Percentiles rank a stretch among this genome's conserved stretches.
These are phyloP conservation scores for Barnardius zonarius DNA, from an alignment of 2,113 vertebrate species.

Conservation along the genomic window DNA sequence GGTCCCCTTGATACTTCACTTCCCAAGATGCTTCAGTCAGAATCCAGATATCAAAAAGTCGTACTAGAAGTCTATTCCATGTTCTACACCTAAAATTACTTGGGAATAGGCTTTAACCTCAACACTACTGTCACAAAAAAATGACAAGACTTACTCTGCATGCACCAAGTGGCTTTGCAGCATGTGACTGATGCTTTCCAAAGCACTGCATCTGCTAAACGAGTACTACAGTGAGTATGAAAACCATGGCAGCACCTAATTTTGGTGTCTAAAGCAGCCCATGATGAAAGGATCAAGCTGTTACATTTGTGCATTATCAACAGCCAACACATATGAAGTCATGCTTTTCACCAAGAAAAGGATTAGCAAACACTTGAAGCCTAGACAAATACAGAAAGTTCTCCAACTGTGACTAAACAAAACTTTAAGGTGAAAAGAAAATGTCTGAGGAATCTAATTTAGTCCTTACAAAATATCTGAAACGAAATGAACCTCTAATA, in stretches of 20 bases:
- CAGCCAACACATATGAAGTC: constrained; percentile 3
- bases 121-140: background rate
- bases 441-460: background rate
- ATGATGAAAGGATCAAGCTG: constrained; percentile 24
- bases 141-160: background rate
- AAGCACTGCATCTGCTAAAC: background rate
- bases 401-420: constrained; percentile 1
- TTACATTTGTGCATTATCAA: background rate
- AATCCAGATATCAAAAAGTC: background rate
- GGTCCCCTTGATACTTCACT: background rate
- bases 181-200: background rate
- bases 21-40: background rate
- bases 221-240: background rate
- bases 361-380: constrained; percentile 45
- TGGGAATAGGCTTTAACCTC: background rate
- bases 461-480: background rate
- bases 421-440: constrained; percentile 12
- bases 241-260: background rate
- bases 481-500: background rate
- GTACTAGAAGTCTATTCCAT: background rate
- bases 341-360: constrained; percentile 16
- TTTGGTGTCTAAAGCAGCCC: background rate
- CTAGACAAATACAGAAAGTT: constrained; percentile 28
- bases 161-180: background rate
- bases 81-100: background rate